phyloP scores from a whole-genome alignment of 2,888 invertebrate species.

The Diaphora mendica region DNA sequence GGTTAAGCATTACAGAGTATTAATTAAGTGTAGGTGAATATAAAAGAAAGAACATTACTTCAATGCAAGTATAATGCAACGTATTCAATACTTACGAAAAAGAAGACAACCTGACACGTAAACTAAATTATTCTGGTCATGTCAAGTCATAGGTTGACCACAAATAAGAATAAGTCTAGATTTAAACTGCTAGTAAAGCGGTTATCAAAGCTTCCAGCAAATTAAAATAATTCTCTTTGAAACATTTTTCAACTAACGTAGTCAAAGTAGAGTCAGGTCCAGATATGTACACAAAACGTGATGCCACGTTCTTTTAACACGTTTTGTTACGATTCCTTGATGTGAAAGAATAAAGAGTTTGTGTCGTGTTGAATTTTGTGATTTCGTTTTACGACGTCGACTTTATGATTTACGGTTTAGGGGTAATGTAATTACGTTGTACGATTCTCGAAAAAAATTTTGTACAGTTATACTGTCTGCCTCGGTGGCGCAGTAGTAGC shows the following conservation, averaged over 20 bases:
- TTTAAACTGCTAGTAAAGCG: background rate
- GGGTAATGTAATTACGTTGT: background rate
- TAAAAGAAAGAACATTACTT: too few relatives aligned
- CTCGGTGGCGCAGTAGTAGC: too few relatives aligned
- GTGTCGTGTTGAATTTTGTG: constrained; percentile 8
- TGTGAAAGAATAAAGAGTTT: constrained; percentile 7
- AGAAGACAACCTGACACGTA: too few relatives aligned
- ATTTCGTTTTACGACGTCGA: background rate
- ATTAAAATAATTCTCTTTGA: background rate
- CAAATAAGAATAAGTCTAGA: background rate
- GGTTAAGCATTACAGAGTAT: too few relatives aligned
- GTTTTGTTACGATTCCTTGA: constrained; percentile 16
- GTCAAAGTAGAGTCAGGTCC: constrained; percentile 1
- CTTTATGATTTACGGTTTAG: background rate
- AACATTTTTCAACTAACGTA: constrained; percentile 4
- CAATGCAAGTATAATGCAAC: too few relatives aligned
- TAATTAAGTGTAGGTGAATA: too few relatives aligned
- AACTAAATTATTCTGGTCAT: too few relatives aligned
- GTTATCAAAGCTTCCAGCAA: background rate
- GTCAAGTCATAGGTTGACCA: too few relatives aligned
- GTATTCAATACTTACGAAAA: too few relatives aligned
- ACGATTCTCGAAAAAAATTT: too few relatives aligned
- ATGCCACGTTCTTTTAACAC: constrained; percentile 8
- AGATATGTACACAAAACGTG: constrained; percentile 10
- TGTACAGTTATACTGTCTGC: too few relatives aligned